Evolutionary conservation across 2,888 invertebrate species (phyloP).

Genomic region (Archips xylosteana): DNA sequence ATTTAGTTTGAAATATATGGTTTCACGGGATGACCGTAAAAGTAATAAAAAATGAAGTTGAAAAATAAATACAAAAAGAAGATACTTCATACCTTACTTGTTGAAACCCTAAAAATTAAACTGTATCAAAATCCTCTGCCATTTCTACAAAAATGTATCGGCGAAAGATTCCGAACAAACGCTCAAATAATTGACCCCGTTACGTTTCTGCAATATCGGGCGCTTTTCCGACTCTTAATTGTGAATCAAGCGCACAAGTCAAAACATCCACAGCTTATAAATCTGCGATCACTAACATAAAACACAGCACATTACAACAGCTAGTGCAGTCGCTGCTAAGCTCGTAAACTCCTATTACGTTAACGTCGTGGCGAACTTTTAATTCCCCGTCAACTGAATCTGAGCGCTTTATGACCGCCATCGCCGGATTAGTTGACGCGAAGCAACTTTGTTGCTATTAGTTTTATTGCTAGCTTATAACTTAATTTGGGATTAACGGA

Average conservation of each 20-base stretch:
- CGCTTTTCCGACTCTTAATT: no score
- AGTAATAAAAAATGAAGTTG: no score
- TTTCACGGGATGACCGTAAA: no score
- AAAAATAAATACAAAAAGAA: no score
- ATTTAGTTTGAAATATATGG: no score
- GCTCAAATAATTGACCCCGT: no score
- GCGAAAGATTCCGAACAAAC: no score
- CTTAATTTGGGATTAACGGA: background rate
- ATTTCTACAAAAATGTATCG: no score
- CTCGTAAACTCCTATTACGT: conserved; percentile 42
- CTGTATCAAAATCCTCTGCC: no score
- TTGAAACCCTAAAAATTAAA: no score
- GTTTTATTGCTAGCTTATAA: conserved; percentile 42
- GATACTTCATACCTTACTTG: no score
- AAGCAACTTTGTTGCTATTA: conserved; percentile 40
- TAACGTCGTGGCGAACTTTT: conserved; percentile 40
- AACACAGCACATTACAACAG: background rate
- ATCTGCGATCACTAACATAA: background rate
- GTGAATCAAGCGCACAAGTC: background rate
- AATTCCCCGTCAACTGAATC: conserved; percentile 48
- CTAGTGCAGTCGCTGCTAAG: conserved; percentile 10
- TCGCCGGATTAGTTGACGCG: conserved; percentile 52
- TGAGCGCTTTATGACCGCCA: conserved; percentile 49
- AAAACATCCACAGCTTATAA: background rate
- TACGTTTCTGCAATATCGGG: no score